Conservation (phyloP, 2,113 vertebrate genomes). For the Cryptomyrus ogoouensis region DNA sequence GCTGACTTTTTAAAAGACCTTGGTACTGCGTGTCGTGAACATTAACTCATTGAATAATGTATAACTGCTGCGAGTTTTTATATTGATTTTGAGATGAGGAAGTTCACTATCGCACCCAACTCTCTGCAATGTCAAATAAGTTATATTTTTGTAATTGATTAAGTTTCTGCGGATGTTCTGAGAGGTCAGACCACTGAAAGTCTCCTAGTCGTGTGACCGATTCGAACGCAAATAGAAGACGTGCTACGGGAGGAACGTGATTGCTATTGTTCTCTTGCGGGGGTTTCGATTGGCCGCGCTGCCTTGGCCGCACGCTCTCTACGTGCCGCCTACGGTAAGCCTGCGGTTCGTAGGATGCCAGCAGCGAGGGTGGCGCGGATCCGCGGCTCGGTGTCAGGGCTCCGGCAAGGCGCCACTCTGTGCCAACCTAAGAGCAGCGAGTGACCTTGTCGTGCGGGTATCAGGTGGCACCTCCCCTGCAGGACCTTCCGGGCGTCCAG, state of each 20-base stretch:
- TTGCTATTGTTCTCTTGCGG: background rate
- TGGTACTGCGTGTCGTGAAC: background rate
- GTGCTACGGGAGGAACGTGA: background rate
- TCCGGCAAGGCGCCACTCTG: background rate
- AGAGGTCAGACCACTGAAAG: background rate
- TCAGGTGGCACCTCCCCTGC: background rate
- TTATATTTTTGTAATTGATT: background rate
- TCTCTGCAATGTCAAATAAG: background rate
- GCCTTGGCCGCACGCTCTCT: background rate
- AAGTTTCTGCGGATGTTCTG: background rate
- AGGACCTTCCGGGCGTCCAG: background rate
- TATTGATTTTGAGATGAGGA: background rate
- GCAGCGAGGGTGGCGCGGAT: background rate
- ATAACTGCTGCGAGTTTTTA: background rate
- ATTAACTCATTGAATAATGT: background rate
- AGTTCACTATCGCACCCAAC: background rate
- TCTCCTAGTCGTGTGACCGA: background rate
- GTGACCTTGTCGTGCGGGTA: background rate
- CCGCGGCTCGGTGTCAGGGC: background rate
- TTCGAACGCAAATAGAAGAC: background rate
- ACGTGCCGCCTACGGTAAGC: background rate
- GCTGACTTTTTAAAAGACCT: background rate
- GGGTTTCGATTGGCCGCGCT: background rate
- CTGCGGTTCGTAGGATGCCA: background rate
- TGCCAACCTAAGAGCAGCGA: background rate